Evolutionary conservation across 1,140 invertebrate genomes (phyloP).

Genomic region (Acyrthosiphon pisum): DNA sequence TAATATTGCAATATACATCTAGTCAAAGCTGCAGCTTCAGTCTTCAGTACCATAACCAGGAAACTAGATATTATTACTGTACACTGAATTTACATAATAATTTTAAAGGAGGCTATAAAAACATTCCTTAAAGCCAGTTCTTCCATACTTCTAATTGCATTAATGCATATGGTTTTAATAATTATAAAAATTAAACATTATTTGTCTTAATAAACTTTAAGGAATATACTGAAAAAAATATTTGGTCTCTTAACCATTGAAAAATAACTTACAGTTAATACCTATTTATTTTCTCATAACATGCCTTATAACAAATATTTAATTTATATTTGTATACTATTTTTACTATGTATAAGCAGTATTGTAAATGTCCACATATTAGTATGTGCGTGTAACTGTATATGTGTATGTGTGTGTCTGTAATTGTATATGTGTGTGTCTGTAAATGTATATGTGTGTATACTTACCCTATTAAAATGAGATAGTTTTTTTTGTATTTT

Average conservation of each 20-base stretch:
- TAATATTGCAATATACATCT: background rate
- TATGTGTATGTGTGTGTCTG: conserved; percentile 63
- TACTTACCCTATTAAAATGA: conserved; percentile 33
- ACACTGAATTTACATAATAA: background rate
- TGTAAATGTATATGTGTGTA: background rate
- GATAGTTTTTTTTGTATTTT: conserved; percentile 30
- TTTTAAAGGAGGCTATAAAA: background rate
- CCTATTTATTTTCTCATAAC: background rate
- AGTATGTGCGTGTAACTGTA: background rate
- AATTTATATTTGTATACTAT: conserved; percentile 14
- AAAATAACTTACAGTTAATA: background rate
- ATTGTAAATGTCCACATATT: background rate
- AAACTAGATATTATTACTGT: background rate
- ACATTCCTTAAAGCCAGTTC: background rate
- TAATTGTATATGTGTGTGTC: background rate
- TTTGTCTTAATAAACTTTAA: background rate
- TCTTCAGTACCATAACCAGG: background rate
- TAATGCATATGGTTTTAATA: background rate
- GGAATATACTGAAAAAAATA: background rate
- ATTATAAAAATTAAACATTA: background rate
- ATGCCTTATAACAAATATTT: conserved; percentile 29
- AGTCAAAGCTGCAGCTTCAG: background rate
- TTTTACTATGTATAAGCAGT: conserved; percentile 16
- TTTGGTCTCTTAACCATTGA: conserved; percentile 30
- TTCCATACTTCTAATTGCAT: background rate